These are phyloP conservation scores for Nesoenas mayeri DNA, from an alignment of 2,113 vertebrate genomes.

Conservation along the genomic window DNA sequence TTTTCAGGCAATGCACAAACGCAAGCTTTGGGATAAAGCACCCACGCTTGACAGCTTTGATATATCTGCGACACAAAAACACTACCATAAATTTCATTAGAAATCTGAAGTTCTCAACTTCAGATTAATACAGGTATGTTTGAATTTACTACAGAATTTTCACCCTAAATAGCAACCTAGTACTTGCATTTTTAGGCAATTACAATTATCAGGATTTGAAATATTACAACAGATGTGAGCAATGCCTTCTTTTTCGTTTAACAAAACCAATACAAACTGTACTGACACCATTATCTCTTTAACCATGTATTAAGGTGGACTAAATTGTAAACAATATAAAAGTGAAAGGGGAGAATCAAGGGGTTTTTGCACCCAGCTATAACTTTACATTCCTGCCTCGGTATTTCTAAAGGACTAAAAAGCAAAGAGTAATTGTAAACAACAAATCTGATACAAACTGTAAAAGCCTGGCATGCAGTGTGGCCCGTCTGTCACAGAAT, in stretches of 20 bases:
- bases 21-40: not conserved
- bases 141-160: not conserved
- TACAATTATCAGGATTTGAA: not conserved
- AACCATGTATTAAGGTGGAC: not conserved
- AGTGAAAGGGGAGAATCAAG: not conserved
- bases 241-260: not conserved
- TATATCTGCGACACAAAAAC: not conserved
- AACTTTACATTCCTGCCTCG: not conserved
- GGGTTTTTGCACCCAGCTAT: not conserved
- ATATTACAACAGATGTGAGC: not conserved
- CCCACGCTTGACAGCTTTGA: not conserved
- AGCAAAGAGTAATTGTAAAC: not conserved
- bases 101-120: not conserved
- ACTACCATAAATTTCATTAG: not conserved
- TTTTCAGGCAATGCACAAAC: not conserved
- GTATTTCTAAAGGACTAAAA: not conserved
- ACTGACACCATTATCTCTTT: not conserved
- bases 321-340: not conserved
- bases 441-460: not conserved
- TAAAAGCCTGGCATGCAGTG: not conserved
- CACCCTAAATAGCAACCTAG: not conserved
- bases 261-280: not conserved
- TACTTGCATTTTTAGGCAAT: not conserved
- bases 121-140: not conserved
- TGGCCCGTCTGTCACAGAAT: not conserved